These are phyloP conservation scores for Cottoperca gobio DNA, from an alignment of 2,797 vertebrate genomes.

Conservation along the genomic window DNA sequence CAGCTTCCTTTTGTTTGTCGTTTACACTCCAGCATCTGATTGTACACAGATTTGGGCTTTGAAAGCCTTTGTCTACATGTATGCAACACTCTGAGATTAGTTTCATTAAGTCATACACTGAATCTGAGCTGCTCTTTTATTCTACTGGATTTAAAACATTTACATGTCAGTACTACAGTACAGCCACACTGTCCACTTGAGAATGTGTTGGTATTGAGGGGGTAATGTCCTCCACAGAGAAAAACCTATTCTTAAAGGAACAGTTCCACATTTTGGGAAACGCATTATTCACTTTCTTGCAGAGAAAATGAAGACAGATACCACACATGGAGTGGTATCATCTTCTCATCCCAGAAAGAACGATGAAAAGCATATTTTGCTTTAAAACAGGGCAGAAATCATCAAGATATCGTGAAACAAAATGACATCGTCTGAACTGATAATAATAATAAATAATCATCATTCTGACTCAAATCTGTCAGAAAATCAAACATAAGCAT, in stretches of 20 bases:
- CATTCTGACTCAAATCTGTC: too few species aligned
- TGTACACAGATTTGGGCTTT: conserved; percentile 1
- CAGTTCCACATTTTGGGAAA: neutral
- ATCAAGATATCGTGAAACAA: too few species aligned
- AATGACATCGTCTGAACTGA: too few species aligned
- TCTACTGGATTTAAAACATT: neutral
- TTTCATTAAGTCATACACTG: neutral
- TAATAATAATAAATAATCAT: too few species aligned
- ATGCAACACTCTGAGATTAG: too few species aligned
- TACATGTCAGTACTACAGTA: too few species aligned
- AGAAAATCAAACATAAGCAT: too few species aligned
- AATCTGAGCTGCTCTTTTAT: neutral
- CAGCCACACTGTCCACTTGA: neutral
- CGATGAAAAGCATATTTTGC: too few species aligned
- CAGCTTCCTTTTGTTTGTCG: conserved; percentile 30
- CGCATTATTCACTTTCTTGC: neutral
- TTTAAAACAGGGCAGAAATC: too few species aligned
- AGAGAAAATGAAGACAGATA: neutral
- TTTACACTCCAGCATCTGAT: neutral
- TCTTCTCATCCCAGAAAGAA: conserved; percentile 4
- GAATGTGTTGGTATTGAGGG: neutral
- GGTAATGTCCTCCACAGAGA: too few species aligned
- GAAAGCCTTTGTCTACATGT: neutral
- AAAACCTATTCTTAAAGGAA: neutral
- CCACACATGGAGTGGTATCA: neutral